Base-by-base conservation (phyloP, 2,113 vertebrate genomes). In the Heterotilapia buettikoferi region DNA sequence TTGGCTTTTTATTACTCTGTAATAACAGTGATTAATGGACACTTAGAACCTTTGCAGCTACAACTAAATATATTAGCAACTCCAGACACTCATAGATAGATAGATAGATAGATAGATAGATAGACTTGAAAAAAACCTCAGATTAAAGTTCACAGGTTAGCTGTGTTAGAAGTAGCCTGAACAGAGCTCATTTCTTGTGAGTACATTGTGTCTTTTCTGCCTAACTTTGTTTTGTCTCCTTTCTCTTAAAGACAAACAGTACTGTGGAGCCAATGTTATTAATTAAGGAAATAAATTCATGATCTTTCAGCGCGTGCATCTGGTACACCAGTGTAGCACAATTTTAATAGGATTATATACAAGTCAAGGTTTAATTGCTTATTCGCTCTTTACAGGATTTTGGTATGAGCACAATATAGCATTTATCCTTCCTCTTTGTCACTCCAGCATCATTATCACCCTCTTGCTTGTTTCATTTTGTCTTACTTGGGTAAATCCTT, bases 1-100 rank as follows among this genome's bases (percentile, higher is more conserved):
- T 85, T 84, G 68, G 33, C 31, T 31, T 87, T 94, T 90, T 93
- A 90, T 94, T 78, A 84, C 73, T 68, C 43, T 43, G 3, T 89
- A 89, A 91, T 85, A 89, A 86, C 38, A 82, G n/a, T 94, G 91
- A 93, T 92, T 93, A 89, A 92, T 84, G 54, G 87, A 84, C 83
- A 68, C 86, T 87, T 40, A 78, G 26, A 78, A 78, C 43, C 8
- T 36, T 61, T 68, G 87, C 83, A 84, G 50, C 38, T 26, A 26
- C 84, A 85, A 88, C 82, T 82, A 63, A 81, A 84, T 89, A n/a
- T 66, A 24, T 71, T 43, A 21, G 63, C 36, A 40, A 8, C 66
- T 73, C 68, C 40, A 73, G 21, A 45, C 68, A 73, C 2, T 45
- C 66, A 66, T 63, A 33, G 61, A 63, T 38, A 12, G 6, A 63